phyloP scores from a whole-genome alignment of 2,113 vertebrate genomes.

The Mola mola region DNA sequence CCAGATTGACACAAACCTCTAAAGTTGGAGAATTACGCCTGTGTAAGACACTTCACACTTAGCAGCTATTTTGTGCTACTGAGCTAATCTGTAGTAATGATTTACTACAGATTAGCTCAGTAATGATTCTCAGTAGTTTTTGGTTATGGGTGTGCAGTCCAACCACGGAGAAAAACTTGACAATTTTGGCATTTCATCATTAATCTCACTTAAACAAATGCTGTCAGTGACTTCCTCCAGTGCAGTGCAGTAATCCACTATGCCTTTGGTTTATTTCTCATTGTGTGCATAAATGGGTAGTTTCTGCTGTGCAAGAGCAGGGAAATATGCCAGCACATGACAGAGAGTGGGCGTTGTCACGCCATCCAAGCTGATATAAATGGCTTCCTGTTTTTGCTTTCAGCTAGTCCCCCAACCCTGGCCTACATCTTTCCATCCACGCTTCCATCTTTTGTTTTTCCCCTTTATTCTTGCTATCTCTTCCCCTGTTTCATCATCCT shows the following conservation, averaged over 20 bases:
- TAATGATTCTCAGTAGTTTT: too few species aligned
- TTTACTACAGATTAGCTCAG: too few species aligned
- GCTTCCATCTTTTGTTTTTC: slow-evolving; percentile 64
- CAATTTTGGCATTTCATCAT: slow-evolving; percentile 19
- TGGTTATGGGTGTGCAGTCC: slow-evolving; percentile 3
- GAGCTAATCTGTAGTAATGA: too few species aligned
- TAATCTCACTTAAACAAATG: slow-evolving; percentile 24
- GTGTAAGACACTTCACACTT: too few species aligned
- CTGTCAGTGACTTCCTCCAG: background rate
- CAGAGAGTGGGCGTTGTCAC: slow-evolving; percentile 32
- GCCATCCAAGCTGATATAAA: slow-evolving; percentile 58
- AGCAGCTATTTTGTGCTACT: too few species aligned
- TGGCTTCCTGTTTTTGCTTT: slow-evolving; percentile 71
- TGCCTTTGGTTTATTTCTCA: slow-evolving; percentile 8
- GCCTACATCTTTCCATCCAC: slow-evolving; percentile 45
- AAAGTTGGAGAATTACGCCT: too few species aligned
- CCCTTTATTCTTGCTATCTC: slow-evolving; percentile 33
- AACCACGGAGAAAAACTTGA: slow-evolving; percentile 28
- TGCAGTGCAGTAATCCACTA: slow-evolving; percentile 17
- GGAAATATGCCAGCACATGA: slow-evolving; percentile 45
- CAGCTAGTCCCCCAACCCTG: slow-evolving; percentile 14
- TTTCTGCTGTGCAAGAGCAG: slow-evolving; percentile 11
- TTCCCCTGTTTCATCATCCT: slow-evolving; percentile 56
- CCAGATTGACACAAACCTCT: slow-evolving; percentile 16
- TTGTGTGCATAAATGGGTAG: slow-evolving; percentile 3